Evolutionary conservation across 2,113 vertebrate species (phyloP).

Genomic region (Coracopsis vasa): DNA sequence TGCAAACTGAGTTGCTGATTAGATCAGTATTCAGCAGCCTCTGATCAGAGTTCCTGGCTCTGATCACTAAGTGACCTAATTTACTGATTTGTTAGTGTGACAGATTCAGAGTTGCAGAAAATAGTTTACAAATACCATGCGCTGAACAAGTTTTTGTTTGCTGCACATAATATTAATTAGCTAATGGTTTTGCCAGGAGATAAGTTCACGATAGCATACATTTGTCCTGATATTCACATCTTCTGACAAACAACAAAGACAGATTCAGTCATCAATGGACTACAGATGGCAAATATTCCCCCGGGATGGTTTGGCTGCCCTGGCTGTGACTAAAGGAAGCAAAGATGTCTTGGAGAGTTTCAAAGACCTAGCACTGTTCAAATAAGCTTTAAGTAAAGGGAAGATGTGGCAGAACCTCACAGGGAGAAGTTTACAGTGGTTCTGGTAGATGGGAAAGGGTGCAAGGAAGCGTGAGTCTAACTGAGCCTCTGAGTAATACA

Average conservation of each 20-base stretch:
- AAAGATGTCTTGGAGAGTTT: background rate
- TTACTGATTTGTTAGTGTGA: background rate
- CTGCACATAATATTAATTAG: background rate
- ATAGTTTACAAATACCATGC: conserved; percentile 31
- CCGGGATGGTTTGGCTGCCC: background rate
- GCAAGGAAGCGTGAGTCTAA: background rate
- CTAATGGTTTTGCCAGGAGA: background rate
- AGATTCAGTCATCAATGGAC: background rate
- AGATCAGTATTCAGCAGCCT: background rate
- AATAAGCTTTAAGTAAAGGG: background rate
- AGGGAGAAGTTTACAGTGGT: background rate
- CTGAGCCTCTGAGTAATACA: background rate
- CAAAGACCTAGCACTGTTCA: background rate
- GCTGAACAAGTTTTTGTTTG: conserved; percentile 28
- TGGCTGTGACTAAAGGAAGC: background rate
- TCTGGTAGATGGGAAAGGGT: background rate
- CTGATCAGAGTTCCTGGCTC: conserved; percentile 27
- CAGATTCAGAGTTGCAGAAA: background rate
- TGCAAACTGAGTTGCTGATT: background rate
- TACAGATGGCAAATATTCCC: background rate
- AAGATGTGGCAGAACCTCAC: background rate
- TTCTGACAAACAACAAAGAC: background rate
- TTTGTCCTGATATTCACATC: background rate
- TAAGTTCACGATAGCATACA: background rate
- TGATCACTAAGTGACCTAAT: conserved; percentile 38